Base-by-base conservation (phyloP, 2,888 invertebrate species). In the Limnephilus lunatus region DNA sequence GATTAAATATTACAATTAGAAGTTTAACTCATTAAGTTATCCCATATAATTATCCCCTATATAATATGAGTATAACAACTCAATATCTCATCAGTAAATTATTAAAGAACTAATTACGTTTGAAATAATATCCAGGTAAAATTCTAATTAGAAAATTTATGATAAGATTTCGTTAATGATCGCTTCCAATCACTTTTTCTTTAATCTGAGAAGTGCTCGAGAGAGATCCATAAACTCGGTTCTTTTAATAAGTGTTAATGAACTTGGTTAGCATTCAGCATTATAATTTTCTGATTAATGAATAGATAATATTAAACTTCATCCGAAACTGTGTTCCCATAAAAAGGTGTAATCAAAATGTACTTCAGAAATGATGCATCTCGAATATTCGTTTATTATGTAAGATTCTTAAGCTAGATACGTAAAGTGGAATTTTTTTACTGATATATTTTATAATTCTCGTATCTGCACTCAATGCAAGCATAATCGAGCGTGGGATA, bases 231-330 rank as follows among this genome's bases (percentile, higher is more conserved):
- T 68, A 68, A 68, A n/a, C 68, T n/a, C 68, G 2, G n/a, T 25
- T 68, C 68, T 68, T 68, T 53, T 68, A 68, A 68, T n/a, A 83
- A 25, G 83, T 83, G 83, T 32, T 83, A 83, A 83, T 83, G 83
- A 83, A 83, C 83, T 83, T 83, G 9, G 83, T 19, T 19, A 83
- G n/a, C 25, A 83, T 32, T 32, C 83, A 83, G 11, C 31, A 83
- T 83, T 32, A 39, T 25, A 83, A 83, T 39, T 7, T 31, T 32
- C 83, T 25, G 25, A 83, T 83, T 83, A 39, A 83, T 32, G 83
- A 32, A 31, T 35, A 83, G 31, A 83, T 83, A 25, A 83, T 31
- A 32, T 32, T 14, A 32, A 19, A 83, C 35, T 83, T 83, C 3
- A 83, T 83, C 83, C 14, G 35, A 83, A 39, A 83, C 83, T 15